Conservation (phyloP, 2,888 invertebrate genomes). For the Tinea trinotella region DNA sequence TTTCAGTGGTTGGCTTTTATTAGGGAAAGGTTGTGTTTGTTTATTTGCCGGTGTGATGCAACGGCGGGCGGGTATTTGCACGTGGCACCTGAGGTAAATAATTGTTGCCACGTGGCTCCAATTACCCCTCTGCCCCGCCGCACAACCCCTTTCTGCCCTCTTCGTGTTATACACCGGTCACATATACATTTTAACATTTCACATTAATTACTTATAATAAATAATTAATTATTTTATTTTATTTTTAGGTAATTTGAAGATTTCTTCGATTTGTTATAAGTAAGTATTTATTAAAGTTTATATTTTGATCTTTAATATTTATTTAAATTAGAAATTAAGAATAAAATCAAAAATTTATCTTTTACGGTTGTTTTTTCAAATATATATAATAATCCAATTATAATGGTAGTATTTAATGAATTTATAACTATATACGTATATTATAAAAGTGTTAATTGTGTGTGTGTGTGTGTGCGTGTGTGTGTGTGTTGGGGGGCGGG, state of each 20-base stretch:
- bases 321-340: too few relatives aligned
- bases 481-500: conserved; percentile 42
- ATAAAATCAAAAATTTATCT: too few relatives aligned
- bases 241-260: conserved; percentile 3
- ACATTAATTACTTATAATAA: neutral
- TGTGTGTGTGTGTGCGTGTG: conserved; percentile 27
- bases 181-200: neutral
- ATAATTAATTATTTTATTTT: neutral
- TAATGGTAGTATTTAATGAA: conserved; percentile 19
- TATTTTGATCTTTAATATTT: too few relatives aligned
- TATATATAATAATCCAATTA: conserved; percentile 27
- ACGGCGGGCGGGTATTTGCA: conserved; percentile 30
- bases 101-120: conserved; percentile 65
- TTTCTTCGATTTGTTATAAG: neutral
- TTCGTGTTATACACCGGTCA: too few relatives aligned
- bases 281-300: too few relatives aligned
- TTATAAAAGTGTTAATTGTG: too few relatives aligned
- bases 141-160: conserved; percentile 43
- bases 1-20: neutral
- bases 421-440: too few relatives aligned
- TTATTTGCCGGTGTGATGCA: conserved; percentile 4
- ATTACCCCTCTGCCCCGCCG: conserved; percentile 48
- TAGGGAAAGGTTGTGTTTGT: neutral
- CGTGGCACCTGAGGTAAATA: conserved; percentile 66
- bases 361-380: too few relatives aligned